These are phyloP conservation scores for Ennomos quercinarius DNA, from an alignment of 2,888 invertebrate species.

Conservation along the genomic window DNA sequence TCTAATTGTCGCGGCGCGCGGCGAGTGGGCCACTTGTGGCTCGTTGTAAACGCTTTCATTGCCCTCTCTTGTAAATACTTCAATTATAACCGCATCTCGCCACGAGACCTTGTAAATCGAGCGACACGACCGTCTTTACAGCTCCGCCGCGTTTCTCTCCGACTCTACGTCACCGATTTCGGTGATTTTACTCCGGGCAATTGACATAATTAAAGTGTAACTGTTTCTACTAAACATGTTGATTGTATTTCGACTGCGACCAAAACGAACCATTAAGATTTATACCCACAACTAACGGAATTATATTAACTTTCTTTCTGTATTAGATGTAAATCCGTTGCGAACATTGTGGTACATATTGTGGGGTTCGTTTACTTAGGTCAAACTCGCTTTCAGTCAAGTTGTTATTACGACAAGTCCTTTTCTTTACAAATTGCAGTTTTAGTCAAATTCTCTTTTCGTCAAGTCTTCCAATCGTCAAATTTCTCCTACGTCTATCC, in stretches of 20 bases:
- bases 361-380: too few relatives aligned
- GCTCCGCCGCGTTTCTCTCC: constrained; percentile 17
- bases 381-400: too few relatives aligned
- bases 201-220: constrained; percentile 30
- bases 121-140: constrained; percentile 13
- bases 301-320: constrained; percentile 3
- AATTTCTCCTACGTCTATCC: too few relatives aligned
- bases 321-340: background rate
- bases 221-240: constrained; percentile 29
- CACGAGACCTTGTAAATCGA: constrained; percentile 26
- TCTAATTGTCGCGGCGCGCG: constrained; percentile 52
- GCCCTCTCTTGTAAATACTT: constrained; percentile 21
- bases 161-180: constrained; percentile 4
- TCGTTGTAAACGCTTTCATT: constrained; percentile 9
- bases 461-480: too few relatives aligned
- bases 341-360: background rate
- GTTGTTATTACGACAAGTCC: too few relatives aligned
- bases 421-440: too few relatives aligned
- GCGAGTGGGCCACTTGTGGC: constrained; percentile 17
- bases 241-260: constrained; percentile 21
- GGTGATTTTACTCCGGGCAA: constrained; percentile 12
- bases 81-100: constrained; percentile 26
- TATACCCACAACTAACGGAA: constrained; percentile 7
- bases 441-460: too few relatives aligned
- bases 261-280: constrained; percentile 17